Evolutionary conservation across 2,113 vertebrate species (phyloP).

Genomic region (Castor canadensis): DNA sequence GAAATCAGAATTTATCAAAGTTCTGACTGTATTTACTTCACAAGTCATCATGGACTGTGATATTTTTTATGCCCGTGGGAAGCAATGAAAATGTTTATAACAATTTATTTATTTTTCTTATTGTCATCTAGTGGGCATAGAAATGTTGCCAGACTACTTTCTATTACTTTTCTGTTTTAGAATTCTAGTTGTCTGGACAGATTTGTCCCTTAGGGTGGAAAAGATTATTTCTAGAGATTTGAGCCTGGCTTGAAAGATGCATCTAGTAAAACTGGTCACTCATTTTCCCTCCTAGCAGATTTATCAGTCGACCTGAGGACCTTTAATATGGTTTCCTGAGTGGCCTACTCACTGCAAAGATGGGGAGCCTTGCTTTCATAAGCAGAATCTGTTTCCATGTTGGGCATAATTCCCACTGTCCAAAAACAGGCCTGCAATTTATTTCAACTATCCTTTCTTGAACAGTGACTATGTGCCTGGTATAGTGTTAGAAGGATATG

Average conservation of each 20-base stretch:
- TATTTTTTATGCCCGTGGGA: slow-evolving; percentile 61
- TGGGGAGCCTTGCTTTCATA: neutral
- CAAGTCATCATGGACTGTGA: slow-evolving; percentile 28
- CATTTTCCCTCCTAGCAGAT: neutral
- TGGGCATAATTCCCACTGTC: neutral
- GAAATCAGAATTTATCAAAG: slow-evolving; percentile 54
- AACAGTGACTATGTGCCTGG: neutral
- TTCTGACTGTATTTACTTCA: slow-evolving; percentile 54
- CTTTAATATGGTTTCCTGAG: slow-evolving; percentile 47
- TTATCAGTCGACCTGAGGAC: slow-evolving; percentile 12
- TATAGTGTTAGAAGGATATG: neutral
- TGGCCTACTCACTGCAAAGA: slow-evolving; percentile 18
- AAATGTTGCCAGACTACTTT: slow-evolving; percentile 56
- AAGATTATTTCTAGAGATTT: slow-evolving; percentile 60
- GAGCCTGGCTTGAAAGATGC: slow-evolving; percentile 36
- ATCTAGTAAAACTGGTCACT: slow-evolving; percentile 39
- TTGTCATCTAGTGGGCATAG: slow-evolving; percentile 51
- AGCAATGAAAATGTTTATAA: slow-evolving; percentile 71
- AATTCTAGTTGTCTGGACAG: slow-evolving; percentile 57
- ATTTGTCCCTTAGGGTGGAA: slow-evolving; percentile 58
- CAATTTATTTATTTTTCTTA: slow-evolving; percentile 78
- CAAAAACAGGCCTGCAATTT: neutral
- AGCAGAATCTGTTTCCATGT: neutral
- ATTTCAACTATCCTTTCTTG: neutral
- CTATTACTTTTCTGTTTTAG: slow-evolving; percentile 50